These are phyloP conservation scores for Cavia porcellus DNA, from an alignment of 2,113 vertebrate genomes.

Conservation along the genomic window DNA sequence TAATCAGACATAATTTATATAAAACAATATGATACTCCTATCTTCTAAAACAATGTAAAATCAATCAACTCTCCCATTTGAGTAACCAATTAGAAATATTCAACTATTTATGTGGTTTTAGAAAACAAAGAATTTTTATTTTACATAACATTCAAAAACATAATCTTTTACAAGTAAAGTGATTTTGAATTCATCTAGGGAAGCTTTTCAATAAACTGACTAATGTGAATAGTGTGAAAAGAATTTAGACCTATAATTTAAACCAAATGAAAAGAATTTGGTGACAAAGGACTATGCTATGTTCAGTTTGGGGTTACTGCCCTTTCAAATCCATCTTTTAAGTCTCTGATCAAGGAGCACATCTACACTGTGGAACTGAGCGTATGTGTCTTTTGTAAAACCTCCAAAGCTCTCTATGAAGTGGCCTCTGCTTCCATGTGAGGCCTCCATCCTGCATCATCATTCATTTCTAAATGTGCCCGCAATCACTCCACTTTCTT, in stretches of 20 bases:
- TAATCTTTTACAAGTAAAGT: slow-evolving; percentile 6
- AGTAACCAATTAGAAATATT: background rate
- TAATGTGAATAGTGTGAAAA: slow-evolving; percentile 14
- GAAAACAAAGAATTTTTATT: background rate
- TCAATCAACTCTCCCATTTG: slow-evolving; percentile 17
- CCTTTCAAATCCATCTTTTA: slow-evolving; percentile 25
- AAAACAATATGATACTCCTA: background rate
- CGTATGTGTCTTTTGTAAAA: background rate
- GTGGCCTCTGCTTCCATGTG: background rate
- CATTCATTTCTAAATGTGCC: background rate
- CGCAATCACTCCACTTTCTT: background rate
- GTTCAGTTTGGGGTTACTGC: background rate
- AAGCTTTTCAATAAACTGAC: background rate
- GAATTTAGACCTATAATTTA: background rate
- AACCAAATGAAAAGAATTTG: slow-evolving; percentile 8
- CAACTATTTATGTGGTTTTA: background rate
- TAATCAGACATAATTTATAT: background rate
- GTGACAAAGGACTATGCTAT: background rate
- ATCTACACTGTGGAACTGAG: background rate
- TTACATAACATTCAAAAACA: background rate
- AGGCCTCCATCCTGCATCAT: background rate
- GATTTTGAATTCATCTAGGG: background rate
- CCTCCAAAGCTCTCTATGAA: background rate
- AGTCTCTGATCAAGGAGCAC: background rate
- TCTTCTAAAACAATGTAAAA: background rate